Percentiles rank a stretch among this genome's conserved stretches.
These are phyloP conservation scores for Apogon talboti DNA, from an alignment of 2,797 vertebrate genomes.

Conservation along the genomic window DNA sequence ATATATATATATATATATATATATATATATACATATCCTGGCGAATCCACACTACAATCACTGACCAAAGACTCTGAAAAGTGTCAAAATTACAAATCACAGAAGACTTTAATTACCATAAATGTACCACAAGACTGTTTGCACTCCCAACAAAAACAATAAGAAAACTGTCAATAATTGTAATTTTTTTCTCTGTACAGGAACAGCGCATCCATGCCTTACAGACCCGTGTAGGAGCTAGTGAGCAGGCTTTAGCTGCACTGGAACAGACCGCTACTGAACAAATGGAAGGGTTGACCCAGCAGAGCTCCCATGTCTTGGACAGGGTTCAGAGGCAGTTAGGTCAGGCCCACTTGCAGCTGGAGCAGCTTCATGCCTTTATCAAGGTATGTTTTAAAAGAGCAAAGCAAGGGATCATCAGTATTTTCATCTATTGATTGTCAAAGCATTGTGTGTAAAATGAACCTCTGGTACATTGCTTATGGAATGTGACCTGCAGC, in stretches of 20 bases:
- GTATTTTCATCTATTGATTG: constrained; percentile 17
- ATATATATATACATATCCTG: too few relatives aligned
- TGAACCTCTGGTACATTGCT: too few relatives aligned
- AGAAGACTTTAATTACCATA: too few relatives aligned
- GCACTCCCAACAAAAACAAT: constrained; percentile 14
- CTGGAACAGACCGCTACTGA: constrained; percentile 86
- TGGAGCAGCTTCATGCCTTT: constrained; percentile 88
- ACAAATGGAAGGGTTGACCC: constrained; percentile 87
- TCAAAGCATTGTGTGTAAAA: constrained; percentile 3
- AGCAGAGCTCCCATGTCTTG: constrained; percentile 87
- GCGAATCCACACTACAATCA: too few relatives aligned
- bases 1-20: too few relatives aligned
- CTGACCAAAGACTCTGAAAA: too few relatives aligned
- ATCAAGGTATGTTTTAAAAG: constrained; percentile 83
- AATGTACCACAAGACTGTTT: neutral
- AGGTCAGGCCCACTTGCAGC: constrained; percentile 79
- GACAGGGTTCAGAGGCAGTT: constrained; percentile 87
- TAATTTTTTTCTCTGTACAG: constrained; percentile 65
- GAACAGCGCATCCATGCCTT: constrained; percentile 83
- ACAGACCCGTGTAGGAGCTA: constrained; percentile 81
- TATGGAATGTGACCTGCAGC: neutral
- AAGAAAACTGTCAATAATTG: neutral
- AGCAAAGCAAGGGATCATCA: neutral
- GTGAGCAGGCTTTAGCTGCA: constrained; percentile 83
- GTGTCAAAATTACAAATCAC: too few relatives aligned